phyloP scores from a whole-genome alignment of 2,113 vertebrate genomes.

The Aegypius monachus region DNA sequence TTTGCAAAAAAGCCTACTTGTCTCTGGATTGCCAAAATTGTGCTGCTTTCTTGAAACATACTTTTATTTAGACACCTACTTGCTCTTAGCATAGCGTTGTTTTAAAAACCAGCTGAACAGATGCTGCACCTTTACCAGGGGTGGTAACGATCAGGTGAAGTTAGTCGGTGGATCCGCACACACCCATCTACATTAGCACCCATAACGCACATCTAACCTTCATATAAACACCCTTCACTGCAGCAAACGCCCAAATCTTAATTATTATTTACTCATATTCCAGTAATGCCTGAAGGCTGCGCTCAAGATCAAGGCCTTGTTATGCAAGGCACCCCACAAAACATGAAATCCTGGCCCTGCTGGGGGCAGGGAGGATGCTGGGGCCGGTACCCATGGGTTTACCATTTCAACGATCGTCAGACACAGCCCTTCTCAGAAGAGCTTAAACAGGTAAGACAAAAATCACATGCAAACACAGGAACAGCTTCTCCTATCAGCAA shows the following conservation, averaged over 20 bases:
- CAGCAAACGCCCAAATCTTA: constrained; percentile 28
- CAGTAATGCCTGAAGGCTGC: neutral
- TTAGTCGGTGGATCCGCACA: neutral
- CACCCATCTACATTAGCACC: neutral
- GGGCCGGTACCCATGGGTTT: neutral
- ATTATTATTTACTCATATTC: constrained; percentile 21
- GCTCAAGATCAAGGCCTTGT: constrained; percentile 13
- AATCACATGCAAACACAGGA: neutral
- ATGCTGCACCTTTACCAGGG: neutral
- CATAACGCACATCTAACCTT: neutral
- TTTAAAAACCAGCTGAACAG: neutral
- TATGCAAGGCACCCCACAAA: constrained; percentile 6
- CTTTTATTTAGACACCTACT: constrained; percentile 22
- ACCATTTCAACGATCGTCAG: neutral
- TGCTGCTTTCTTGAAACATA: neutral
- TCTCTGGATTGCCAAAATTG: constrained; percentile 1
- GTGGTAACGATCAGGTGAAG: neutral
- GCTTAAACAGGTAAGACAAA: neutral
- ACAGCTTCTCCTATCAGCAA: neutral
- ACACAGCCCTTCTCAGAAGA: neutral
- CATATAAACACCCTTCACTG: neutral
- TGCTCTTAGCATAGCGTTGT: neutral
- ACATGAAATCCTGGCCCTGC: neutral
- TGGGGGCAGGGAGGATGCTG: neutral
- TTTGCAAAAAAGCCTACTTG: neutral